These are phyloP conservation scores for Metacarcinus magister DNA, from an alignment of 2,888 invertebrate species.

Conservation along the genomic window DNA sequence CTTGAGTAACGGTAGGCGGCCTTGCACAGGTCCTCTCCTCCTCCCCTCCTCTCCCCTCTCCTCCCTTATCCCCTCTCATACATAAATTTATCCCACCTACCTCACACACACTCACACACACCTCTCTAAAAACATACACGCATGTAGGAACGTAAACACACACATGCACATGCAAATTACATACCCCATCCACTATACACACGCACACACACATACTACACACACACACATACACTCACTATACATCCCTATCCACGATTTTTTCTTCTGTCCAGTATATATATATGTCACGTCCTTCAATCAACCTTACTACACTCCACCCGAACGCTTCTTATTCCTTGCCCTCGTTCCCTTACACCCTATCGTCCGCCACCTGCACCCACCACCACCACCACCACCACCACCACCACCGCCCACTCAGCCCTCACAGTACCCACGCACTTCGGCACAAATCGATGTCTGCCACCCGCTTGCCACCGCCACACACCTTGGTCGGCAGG, in stretches of 20 bases:
- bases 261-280: background rate
- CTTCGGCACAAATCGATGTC: conserved; percentile 4
- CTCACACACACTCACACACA: background rate
- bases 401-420: conserved; percentile 7
- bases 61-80: background rate
- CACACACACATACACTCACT: background rate
- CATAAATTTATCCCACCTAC: background rate
- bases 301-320: background rate
- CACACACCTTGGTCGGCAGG: background rate
- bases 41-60: background rate
- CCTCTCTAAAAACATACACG: background rate
- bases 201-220: background rate
- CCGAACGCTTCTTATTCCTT: background rate
- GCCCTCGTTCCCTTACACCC: background rate
- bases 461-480: background rate
- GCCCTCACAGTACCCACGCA: conserved; percentile 31
- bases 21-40: conserved; percentile 53
- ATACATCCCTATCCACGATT: background rate
- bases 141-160: background rate
- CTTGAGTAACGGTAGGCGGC: conserved; percentile 51
- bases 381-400: background rate
- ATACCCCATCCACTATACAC: background rate
- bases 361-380: background rate
- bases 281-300: conserved; percentile 4
- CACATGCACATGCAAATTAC: background rate